Base-by-base conservation (phyloP, 1,140 invertebrate species). In the Chrysopa pallens region DNA sequence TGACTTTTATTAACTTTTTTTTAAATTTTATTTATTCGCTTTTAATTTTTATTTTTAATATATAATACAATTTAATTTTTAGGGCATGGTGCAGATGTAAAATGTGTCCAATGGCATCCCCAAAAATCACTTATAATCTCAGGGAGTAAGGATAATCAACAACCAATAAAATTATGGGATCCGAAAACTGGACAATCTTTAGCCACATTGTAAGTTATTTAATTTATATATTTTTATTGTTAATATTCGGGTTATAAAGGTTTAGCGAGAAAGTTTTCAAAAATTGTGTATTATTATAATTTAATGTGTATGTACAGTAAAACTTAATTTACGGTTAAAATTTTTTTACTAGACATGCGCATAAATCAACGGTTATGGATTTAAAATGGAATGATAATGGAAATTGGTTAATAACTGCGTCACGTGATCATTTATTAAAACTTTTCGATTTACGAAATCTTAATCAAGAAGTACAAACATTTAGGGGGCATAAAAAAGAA, bases 41-140 rank as follows among this genome's bases (percentile, higher is more conserved):
- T n/a, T n/a, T n/a, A n/a, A n/a, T n/a, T n/a, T n/a, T n/a, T n/a
- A n/a, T n/a, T n/a, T n/a, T n/a, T n/a, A n/a, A n/a, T 23, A 23
- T 5, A 23, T 23, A 23, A 23, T 11, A 6, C 31, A 6, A 35
- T 35, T 35, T 35, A 39, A 46, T 42, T 60, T 55, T 38, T 65
- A 85, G 87, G 96, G 50, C 96, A 99, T 63, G 96, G 96, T 50
- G 90, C 95, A 13, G 96, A 99, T 73, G 96, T 99, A 0, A 97
- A 97, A 63, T 97, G 93, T 65, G 90, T 98, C 6, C 92, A 98
- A 61, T 99, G 96, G 96, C 96, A 99, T 73, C 95, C 96, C 6
- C 85, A 90, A 48, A 98, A 98, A 65, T 81, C 84, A 49, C 72
- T 99, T 40, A 78, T 99, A 51, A 88, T 95, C 14, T 98, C 94